Evolutionary conservation across 1,140 invertebrate genomes (phyloP).

Genomic region (Brachionus calyciflorus): DNA sequence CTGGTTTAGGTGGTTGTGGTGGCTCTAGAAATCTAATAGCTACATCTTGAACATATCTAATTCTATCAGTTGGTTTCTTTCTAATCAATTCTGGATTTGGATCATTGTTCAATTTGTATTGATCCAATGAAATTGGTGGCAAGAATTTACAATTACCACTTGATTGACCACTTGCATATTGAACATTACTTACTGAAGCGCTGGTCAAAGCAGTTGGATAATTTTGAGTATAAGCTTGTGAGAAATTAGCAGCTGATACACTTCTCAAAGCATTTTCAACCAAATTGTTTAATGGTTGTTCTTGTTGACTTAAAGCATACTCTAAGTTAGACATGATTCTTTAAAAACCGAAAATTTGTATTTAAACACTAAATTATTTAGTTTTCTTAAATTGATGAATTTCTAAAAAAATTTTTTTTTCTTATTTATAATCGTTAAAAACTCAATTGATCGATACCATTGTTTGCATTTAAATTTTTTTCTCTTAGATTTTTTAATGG

Average conservation of each 20-base stretch:
- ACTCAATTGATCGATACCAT: too few species aligned
- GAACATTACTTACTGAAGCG: not conserved
- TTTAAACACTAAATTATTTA: not conserved
- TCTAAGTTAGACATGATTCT: not conserved
- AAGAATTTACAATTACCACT: constrained; percentile 26
- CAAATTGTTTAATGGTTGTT: not conserved
- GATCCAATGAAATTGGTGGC: constrained; percentile 16
- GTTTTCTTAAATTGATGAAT: not conserved
- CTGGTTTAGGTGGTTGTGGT: constrained; percentile 22
- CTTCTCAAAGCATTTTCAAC: constrained; percentile 11
- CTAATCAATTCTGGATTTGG: constrained; percentile 43
- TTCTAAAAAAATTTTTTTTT: too few species aligned
- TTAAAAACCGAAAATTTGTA: not conserved
- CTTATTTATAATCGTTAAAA: too few species aligned
- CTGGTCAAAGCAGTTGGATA: constrained; percentile 5
- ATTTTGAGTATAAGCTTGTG: not conserved
- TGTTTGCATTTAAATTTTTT: too few species aligned
- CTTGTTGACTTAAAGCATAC: not conserved
- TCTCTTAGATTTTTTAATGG: too few species aligned
- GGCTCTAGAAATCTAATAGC: constrained; percentile 33
- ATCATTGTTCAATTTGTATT: constrained; percentile 43
- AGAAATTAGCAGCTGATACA: not conserved
- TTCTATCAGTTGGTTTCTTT: constrained; percentile 10
- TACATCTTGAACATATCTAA: constrained; percentile 28
- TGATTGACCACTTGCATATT: not conserved